A percentile compares a stretch with the other conserved stretches of the same genome.
These are phyloP conservation scores for Lypha dubia DNA, from an alignment of 2,888 invertebrate genomes.

Conservation along the genomic window DNA sequence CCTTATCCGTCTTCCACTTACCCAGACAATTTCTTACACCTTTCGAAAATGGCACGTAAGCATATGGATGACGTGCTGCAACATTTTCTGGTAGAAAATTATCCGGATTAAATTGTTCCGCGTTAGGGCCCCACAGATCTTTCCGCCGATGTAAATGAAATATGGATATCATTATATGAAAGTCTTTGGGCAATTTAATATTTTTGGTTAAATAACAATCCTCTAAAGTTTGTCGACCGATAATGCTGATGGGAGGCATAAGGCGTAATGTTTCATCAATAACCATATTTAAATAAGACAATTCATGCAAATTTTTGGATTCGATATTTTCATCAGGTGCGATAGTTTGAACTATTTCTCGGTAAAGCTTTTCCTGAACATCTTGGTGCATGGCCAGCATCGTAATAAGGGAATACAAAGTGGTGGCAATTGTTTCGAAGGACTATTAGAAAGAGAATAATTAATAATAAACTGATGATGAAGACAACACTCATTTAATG, in stretches of 20 bases:
- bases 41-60: slow-evolving; percentile 77
- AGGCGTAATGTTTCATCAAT: slow-evolving; percentile 76
- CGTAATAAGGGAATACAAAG: slow-evolving; percentile 72
- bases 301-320: slow-evolving; percentile 70
- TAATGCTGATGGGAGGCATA: slow-evolving; percentile 74
- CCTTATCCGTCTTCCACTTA: slow-evolving; percentile 22
- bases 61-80: slow-evolving; percentile 75
- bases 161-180: slow-evolving; percentile 75
- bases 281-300: slow-evolving; percentile 75
- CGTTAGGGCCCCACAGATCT: slow-evolving; percentile 76
- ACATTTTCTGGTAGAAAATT: slow-evolving; percentile 76
- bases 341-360: slow-evolving; percentile 72
- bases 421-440: slow-evolving; percentile 76
- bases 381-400: slow-evolving; percentile 76
- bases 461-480: no score
- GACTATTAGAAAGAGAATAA: slow-evolving; percentile 63
- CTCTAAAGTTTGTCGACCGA: slow-evolving; percentile 70
- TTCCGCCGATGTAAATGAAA: slow-evolving; percentile 75
- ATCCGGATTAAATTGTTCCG: slow-evolving; percentile 76
- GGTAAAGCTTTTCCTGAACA: slow-evolving; percentile 75
- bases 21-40: slow-evolving; percentile 77
- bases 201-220: slow-evolving; percentile 59
- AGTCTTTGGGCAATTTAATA: slow-evolving; percentile 71
- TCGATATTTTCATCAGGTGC: slow-evolving; percentile 61
- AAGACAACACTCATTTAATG: no score